Evolutionary conservation across 2,888 invertebrate species (phyloP).

Genomic region (Heliconius cydno): DNA sequence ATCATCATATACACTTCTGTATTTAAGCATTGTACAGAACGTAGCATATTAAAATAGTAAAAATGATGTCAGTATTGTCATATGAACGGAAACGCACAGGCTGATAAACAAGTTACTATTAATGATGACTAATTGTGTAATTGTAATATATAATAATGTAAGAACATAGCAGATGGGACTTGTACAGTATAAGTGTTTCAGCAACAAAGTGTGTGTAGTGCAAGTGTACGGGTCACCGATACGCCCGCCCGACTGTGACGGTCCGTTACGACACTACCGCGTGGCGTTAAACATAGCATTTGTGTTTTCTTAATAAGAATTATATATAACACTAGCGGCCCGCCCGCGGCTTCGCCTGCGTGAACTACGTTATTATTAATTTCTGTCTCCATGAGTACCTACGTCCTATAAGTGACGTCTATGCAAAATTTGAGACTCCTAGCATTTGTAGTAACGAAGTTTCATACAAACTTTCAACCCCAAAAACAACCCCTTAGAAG

Average conservation of each 20-base stretch:
- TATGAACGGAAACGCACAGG: not conserved
- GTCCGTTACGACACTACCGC: slow-evolving; percentile 28
- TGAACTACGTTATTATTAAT: too few relatives aligned
- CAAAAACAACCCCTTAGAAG: too few relatives aligned
- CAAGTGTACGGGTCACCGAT: slow-evolving; percentile 29
- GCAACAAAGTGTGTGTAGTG: too few relatives aligned
- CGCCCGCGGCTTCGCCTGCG: too few relatives aligned
- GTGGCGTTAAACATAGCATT: not conserved
- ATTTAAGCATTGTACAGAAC: not conserved
- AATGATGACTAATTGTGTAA: too few relatives aligned
- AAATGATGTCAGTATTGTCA: not conserved
- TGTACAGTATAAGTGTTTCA: too few relatives aligned
- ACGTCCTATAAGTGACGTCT: too few relatives aligned
- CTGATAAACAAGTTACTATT: not conserved
- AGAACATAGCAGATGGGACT: not conserved
- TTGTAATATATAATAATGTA: not conserved
- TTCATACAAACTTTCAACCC: too few relatives aligned
- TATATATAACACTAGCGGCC: too few relatives aligned
- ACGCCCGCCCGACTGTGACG: slow-evolving; percentile 38
- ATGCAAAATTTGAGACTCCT: too few relatives aligned
- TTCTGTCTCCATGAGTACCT: too few relatives aligned
- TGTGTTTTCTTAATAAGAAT: not conserved
- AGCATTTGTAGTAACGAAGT: too few relatives aligned
- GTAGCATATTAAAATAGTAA: not conserved
- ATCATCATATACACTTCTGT: not conserved